Base-by-base conservation (phyloP, 1,140 invertebrate species). In the Sarcophaga peregrina region DNA sequence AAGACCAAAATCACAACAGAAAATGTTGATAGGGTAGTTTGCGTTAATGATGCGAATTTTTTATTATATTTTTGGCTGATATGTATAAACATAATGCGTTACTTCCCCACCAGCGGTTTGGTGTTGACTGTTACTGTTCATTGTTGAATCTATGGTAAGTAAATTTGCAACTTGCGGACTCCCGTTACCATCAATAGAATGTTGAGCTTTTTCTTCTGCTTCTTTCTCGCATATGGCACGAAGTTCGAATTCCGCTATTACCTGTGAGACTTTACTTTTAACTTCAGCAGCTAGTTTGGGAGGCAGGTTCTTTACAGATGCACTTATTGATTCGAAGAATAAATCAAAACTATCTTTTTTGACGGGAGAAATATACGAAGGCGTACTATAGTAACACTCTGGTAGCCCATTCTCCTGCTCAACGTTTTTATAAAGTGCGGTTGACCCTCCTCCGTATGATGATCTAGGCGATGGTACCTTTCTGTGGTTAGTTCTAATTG, bases 191-290 rank as follows among this genome's bases (percentile, higher is more conserved):
- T 47, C 10, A 0, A 58, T 11, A 80, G 62, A 54, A 20, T 62
- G 75, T 80, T 52, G 82, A 20, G 75, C 75, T 9, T 82, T 76
- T 68, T 84, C 83, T 37, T 73, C 45, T 0, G 80, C 85, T 46
- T 88, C 87, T 25, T 86, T 52, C 13, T 88, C 86, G 80, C 82
- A 85, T 62, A 89, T 87, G 7, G 87, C 87, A 17, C 86, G 85
- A n/a, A 89, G 83, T 81, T 89, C 87, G n/a, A 87, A 89, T 80
- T 89, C 87, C 0, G 86, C 87, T 46, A 89, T 85, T 8, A 89
- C 85, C 25, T 89, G 87, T 3, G 87, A 89, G 8, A 89, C 86
- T 37, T 85, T 84, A 76, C 85, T 87, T 76, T 89, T 89, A 58
- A 87, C 86, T 54, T 87, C 87, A 0, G 87, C 84, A 0, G 86